Conservation (phyloP, 2,797 vertebrate genomes). For the Cossypha caffra region DNA sequence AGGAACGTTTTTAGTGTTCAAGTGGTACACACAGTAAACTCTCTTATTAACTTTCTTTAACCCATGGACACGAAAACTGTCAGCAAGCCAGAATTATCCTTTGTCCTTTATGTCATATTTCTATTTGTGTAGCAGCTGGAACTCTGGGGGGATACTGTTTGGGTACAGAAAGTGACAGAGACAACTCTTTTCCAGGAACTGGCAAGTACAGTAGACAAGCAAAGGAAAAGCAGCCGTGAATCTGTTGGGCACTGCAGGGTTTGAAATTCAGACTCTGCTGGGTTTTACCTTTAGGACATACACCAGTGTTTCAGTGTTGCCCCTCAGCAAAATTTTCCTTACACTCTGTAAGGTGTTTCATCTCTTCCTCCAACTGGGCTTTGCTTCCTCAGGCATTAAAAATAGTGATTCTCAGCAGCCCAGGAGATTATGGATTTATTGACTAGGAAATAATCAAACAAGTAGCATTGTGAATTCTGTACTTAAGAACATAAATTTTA, state of each 20-base stretch:
- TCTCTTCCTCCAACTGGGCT: background rate
- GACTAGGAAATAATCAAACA: slow-evolving; percentile 8
- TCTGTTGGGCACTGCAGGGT: background rate
- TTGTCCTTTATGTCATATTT: slow-evolving; percentile 55
- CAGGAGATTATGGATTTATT: background rate
- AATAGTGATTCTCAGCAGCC: background rate
- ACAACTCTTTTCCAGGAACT: slow-evolving; percentile 60
- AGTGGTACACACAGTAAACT: slow-evolving; percentile 69
- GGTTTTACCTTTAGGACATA: slow-evolving; percentile 14
- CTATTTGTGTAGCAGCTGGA: slow-evolving; percentile 46
- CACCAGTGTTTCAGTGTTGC: background rate
- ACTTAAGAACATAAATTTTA: background rate
- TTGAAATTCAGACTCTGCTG: background rate
- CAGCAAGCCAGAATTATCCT: slow-evolving; percentile 58
- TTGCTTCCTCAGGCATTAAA: background rate
- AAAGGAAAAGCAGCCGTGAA: background rate
- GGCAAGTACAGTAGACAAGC: slow-evolving; percentile 8
- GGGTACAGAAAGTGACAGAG: slow-evolving; percentile 37
- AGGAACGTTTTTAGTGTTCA: slow-evolving; percentile 76
- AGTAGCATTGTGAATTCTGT: background rate
- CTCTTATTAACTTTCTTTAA: slow-evolving; percentile 74
- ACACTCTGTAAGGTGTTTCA: background rate
- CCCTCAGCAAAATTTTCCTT: background rate
- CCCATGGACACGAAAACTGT: slow-evolving; percentile 41
- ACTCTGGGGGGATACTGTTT: slow-evolving; percentile 41